Percentiles rank a stretch among this genome's conserved stretches.
Conservation (phyloP, 2,888 invertebrate genomes). For the Napeogenes inachia region DNA sequence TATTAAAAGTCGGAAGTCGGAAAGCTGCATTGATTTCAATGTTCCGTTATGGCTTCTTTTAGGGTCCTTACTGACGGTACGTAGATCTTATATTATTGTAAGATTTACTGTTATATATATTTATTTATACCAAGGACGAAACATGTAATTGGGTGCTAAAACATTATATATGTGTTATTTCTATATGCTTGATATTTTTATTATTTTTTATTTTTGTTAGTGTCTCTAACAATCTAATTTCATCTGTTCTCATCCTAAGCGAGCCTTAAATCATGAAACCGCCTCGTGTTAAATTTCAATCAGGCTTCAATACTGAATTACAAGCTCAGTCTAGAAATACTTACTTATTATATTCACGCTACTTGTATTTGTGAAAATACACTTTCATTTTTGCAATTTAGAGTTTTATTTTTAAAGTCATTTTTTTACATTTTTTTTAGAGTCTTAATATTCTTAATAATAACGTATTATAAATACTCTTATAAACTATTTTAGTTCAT, state of each 20-base stretch:
- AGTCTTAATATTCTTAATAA: not conserved
- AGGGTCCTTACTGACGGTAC: slow-evolving; percentile 13
- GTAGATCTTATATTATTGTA: not conserved
- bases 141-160: too few relatives aligned
- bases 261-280: slow-evolving; percentile 42
- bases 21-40: slow-evolving; percentile 34
- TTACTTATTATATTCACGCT: not conserved
- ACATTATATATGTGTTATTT: too few relatives aligned
- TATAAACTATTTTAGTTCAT: not conserved
- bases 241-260: slow-evolving; percentile 27
- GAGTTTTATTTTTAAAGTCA: too few relatives aligned
- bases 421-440: not conserved
- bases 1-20: slow-evolving; percentile 24
- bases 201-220: not conserved
- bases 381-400: too few relatives aligned
- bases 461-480: not conserved
- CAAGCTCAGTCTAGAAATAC: slow-evolving; percentile 17
- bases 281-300: slow-evolving; percentile 41
- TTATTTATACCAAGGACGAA: too few relatives aligned
- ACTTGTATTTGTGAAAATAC: not conserved
- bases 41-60: slow-evolving; percentile 39
- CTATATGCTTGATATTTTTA: too few relatives aligned
- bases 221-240: not conserved
- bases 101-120: not conserved
- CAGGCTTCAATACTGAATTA: slow-evolving; percentile 46